Percentiles rank a stretch among this genome's conserved stretches.
Conservation (phyloP, 2,113 vertebrate species). For the Rostratula benghalensis region DNA sequence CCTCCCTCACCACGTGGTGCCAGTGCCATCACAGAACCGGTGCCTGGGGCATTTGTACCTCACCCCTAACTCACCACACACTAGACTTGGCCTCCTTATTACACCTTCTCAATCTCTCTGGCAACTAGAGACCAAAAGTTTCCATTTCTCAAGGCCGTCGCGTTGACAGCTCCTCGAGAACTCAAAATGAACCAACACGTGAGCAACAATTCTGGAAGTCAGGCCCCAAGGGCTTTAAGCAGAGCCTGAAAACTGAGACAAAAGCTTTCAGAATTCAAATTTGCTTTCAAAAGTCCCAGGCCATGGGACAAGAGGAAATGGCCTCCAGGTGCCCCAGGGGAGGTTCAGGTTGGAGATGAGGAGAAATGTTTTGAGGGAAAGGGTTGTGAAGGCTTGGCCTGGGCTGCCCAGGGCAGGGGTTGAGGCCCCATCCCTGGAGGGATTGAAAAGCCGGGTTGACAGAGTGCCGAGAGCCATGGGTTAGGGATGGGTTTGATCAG, state of each 20-base stretch:
- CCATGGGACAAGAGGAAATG: too few relatives aligned
- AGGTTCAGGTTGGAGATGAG: too few relatives aligned
- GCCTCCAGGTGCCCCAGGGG: too few relatives aligned
- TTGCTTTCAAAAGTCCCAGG: background rate
- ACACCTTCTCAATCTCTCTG: background rate
- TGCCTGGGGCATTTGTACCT: background rate
- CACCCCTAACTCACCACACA: background rate
- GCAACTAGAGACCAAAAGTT: background rate
- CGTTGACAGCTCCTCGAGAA: background rate
- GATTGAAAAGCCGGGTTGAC: too few relatives aligned
- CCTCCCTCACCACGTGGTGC: background rate
- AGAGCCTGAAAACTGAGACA: background rate
- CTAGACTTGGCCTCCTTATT: background rate
- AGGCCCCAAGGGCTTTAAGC: rapidly evolving
- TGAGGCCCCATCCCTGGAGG: too few relatives aligned
- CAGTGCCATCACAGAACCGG: background rate
- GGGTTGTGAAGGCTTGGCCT: too few relatives aligned
- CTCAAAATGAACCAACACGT: background rate
- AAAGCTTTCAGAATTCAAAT: too few relatives aligned
- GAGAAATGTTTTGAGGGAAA: too few relatives aligned
- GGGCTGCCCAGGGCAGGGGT: too few relatives aligned
- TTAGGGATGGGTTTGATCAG: too few relatives aligned
- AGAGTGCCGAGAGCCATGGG: too few relatives aligned
- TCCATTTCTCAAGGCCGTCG: background rate
- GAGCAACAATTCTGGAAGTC: background rate